A percentile compares a stretch with the other conserved stretches of the same genome.
phyloP scores from a whole-genome alignment of 35 echinoderm and acorn worm genomes.

The Hemicentrotus pulcherrimus region DNA sequence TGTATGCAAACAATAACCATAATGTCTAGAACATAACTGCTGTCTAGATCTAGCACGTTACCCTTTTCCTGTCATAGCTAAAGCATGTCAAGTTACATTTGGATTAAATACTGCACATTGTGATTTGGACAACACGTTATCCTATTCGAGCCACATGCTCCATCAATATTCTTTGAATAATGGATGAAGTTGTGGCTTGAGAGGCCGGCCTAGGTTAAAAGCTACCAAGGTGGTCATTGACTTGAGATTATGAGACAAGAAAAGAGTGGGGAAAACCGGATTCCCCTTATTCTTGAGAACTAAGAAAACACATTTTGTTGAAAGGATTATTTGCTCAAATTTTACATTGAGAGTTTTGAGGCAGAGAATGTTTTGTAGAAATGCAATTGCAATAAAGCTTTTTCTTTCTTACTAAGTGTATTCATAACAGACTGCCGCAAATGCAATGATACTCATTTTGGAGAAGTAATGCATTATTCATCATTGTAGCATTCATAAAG shows the following conservation, averaged over 20 bases:
- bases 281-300: not conserved
- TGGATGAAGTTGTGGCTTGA: slow-evolving; percentile 15
- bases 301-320: not conserved
- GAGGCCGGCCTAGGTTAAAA: slow-evolving; percentile 15
- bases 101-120: not conserved
- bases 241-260: not conserved
- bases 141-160: not conserved
- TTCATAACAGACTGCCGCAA: not conserved
- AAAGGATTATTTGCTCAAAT: not conserved
- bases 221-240: slow-evolving; percentile 30
- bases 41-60: no score
- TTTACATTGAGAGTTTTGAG: not conserved
- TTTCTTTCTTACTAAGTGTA: not conserved
- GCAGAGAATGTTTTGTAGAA: not conserved
- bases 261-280: not conserved
- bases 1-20: no score
- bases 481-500: not conserved
- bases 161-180: slow-evolving; percentile 28
- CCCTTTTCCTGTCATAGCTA: not conserved
- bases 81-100: not conserved
- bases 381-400: not conserved
- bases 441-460: not conserved
- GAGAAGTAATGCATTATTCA: not conserved
- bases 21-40: no score
- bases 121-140: not conserved